Conservation (phyloP, 2,113 vertebrate genomes). For the Addax nasomaculatus region DNA sequence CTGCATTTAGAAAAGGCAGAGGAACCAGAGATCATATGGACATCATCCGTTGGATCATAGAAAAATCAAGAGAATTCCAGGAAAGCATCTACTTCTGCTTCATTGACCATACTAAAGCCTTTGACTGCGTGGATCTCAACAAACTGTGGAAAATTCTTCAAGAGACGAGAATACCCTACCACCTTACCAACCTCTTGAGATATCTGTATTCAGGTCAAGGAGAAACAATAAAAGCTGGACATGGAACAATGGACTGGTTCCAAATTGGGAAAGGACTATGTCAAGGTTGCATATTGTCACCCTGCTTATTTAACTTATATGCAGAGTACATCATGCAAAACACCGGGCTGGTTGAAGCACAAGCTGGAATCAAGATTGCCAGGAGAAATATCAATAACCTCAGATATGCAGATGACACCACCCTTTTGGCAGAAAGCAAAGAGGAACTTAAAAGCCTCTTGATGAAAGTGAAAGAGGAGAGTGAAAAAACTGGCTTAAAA, state of each 20-base stretch:
- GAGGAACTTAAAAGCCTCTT: background rate
- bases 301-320: background rate
- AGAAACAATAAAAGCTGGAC: background rate
- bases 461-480: background rate
- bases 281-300: background rate
- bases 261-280: background rate
- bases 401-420: background rate
- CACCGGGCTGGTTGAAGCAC: rapidly evolving
- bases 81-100: background rate
- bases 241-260: background rate
- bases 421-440: background rate
- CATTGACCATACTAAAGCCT: background rate
- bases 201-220: background rate
- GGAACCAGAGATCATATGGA: background rate
- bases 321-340: background rate
- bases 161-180: background rate
- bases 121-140: background rate
- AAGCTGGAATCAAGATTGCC: background rate
- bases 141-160: background rate
- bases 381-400: background rate
- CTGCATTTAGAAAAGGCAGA: background rate
- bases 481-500: background rate
- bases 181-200: background rate
- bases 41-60: background rate
- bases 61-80: background rate